Percentiles rank a stretch among this genome's conserved stretches.
Conservation (phyloP, 2,113 vertebrate genomes). For the Nannobrachium achirus region DNA sequence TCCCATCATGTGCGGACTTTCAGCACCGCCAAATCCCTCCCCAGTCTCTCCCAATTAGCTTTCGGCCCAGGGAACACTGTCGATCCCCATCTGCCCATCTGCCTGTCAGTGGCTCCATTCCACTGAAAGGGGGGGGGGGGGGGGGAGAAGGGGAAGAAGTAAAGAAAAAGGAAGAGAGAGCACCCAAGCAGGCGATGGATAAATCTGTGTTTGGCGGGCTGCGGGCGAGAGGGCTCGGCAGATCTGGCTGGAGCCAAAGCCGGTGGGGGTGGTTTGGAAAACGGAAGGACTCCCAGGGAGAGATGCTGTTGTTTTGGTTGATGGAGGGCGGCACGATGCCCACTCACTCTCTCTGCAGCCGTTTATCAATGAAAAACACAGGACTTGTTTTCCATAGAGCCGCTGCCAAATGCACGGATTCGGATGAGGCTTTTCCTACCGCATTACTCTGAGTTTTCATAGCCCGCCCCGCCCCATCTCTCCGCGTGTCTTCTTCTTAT, state of each 20-base stretch:
- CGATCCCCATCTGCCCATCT: slow-evolving; percentile 75
- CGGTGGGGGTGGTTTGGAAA: slow-evolving; percentile 65
- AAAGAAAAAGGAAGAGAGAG: too few relatives aligned
- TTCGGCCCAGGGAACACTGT: slow-evolving; percentile 71
- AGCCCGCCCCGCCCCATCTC: too few relatives aligned
- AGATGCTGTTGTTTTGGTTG: slow-evolving; percentile 72
- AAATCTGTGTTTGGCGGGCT: slow-evolving; percentile 14
- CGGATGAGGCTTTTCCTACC: slow-evolving; percentile 9
- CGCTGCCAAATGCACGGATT: slow-evolving; percentile 49
- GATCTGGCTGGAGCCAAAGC: slow-evolving; percentile 54
- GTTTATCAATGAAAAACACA: slow-evolving; percentile 72
- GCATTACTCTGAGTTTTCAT: slow-evolving; percentile 22
- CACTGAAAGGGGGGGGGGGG: slow-evolving; percentile 38
- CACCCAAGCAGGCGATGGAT: neutral
- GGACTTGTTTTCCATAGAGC: slow-evolving; percentile 31
- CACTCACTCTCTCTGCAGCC: slow-evolving; percentile 51
- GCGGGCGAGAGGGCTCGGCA: slow-evolving; percentile 63
- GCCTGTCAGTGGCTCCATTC: slow-evolving; percentile 74
- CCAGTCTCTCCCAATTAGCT: slow-evolving; percentile 79
- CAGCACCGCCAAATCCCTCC: slow-evolving; percentile 68
- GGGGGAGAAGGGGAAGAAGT: too few relatives aligned
- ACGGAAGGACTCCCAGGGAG: slow-evolving; percentile 69
- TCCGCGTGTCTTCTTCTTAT: too few relatives aligned
- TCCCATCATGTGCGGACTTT: slow-evolving; percentile 71
- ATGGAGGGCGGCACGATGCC: slow-evolving; percentile 60